Evolutionary conservation across 2,888 invertebrate genomes (phyloP), one percentile per base, ranked within the genome.

Genomic region (Spialia ferax): DNA sequence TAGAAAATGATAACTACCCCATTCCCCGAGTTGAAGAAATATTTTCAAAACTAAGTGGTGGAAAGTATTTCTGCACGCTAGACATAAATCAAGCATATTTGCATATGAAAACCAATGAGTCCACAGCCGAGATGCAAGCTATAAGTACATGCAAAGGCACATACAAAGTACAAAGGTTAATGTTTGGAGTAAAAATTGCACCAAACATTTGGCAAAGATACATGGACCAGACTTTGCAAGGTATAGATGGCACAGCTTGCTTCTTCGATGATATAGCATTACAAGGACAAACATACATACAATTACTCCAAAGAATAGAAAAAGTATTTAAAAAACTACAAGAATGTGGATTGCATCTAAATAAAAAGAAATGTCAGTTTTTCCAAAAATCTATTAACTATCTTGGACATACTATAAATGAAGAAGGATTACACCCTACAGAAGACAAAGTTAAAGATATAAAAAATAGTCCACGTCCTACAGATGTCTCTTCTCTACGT

Each of bases 261-360:
- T 82, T 82, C 70, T 81, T 80, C 35, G 79, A 82, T 64, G 81
- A 83, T 64, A 70, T 71, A 20, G 63, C 66, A 13, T 26, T 80
- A 48, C 73, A 76, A 63, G 77, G 78, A 35, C n/a, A n/a, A n/a
- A n/a, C n/a, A 29, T 29, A 29, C 29, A 29, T 29, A 7, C 29
- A 29, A 29, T 29, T 29, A 29, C 8, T 29, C 6, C 29, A 29
- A 29, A 29, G 29, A 29, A 29, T 29, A 29, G 6, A 22, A 11
- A 15, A 11, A 22, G 50, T 50, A 1, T 22, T 50, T 1, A 22
- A 50, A 22, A 50, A 50, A 13, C 22, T 50, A 0, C 22, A 50
- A 50, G 50, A 50, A 0, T 13, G 6, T 1, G 22, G 22, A 22
- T 22, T 50, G 0, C 7, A 22, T 22, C 22, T 50, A 8, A 50